Conservation (phyloP, 2,797 vertebrate species). For the Gila robusta region DNA sequence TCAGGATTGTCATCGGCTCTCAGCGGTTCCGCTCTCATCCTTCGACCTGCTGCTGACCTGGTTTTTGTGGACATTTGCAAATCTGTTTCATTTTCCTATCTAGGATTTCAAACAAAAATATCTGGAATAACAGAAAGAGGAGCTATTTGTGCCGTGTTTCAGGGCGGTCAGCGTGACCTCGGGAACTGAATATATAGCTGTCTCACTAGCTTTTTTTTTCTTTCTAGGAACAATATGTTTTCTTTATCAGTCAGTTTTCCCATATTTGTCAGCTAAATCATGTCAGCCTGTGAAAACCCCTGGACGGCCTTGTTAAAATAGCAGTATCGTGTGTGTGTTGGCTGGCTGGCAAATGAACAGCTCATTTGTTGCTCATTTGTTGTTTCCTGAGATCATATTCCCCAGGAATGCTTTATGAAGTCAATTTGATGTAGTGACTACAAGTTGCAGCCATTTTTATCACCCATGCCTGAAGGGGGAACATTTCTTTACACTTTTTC, state of each 20-base stretch:
- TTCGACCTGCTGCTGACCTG: neutral
- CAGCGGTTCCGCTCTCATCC: neutral
- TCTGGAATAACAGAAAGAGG: constrained; percentile 18
- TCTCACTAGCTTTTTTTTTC: neutral
- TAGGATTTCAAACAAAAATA: constrained; percentile 27
- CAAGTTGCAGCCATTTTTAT: constrained; percentile 56
- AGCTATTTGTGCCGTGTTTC: neutral
- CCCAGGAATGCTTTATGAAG: constrained; percentile 54
- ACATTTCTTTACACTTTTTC: constrained; percentile 18
- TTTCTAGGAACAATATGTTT: constrained; percentile 31
- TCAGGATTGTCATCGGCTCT: constrained; percentile 41
- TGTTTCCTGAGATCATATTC: constrained; percentile 53
- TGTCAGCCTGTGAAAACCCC: constrained; percentile 1
- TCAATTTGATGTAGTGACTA: constrained; percentile 41
- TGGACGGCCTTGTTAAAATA: constrained; percentile 37
- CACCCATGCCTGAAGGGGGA: constrained; percentile 31
- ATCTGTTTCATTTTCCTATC: constrained; percentile 38
- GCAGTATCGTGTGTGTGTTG: constrained; percentile 3
- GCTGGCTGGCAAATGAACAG: neutral
- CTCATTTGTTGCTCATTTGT: constrained; percentile 41
- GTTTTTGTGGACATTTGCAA: neutral
- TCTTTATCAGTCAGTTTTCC: constrained; percentile 18
- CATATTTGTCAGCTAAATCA: constrained; percentile 25
- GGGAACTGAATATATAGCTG: neutral
- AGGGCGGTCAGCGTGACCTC: neutral